Conservation (phyloP, 2,888 invertebrate species). For the Dilophus febrilis region DNA sequence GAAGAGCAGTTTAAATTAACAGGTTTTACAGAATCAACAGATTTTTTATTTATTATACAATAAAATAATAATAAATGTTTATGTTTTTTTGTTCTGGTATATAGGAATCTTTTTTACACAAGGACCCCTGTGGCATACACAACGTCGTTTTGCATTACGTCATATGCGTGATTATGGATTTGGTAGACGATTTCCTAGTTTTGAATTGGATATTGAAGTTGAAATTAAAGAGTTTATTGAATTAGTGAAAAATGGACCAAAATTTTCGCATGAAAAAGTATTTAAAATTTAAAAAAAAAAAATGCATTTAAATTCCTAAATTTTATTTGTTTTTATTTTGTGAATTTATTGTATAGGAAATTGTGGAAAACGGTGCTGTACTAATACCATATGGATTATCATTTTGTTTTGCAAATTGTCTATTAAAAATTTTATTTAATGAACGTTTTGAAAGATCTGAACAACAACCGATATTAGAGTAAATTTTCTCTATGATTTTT, state of each 20-base stretch:
- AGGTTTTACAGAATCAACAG: too few species aligned
- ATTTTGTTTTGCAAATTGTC: constrained; percentile 36
- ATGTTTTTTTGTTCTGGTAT: not conserved
- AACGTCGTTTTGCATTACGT: constrained; percentile 46
- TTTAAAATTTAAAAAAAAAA: not conserved
- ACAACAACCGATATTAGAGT: constrained; percentile 31
- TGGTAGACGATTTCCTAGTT: constrained; percentile 37
- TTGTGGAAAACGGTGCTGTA: constrained; percentile 17
- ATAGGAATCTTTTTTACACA: constrained; percentile 50
- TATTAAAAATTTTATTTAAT: constrained; percentile 37
- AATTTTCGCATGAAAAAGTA: constrained; percentile 28
- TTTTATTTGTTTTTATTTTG: not conserved
- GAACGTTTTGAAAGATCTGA: constrained; percentile 35
- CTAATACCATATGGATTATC: constrained; percentile 37
- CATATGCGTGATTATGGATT: constrained; percentile 51
- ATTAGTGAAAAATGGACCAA: constrained; percentile 31
- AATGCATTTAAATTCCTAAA: not conserved
- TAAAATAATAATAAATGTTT: too few species aligned
- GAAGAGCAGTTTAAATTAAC: constrained; percentile 24
- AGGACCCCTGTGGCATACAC: constrained; percentile 43
- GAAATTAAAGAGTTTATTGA: constrained; percentile 32
- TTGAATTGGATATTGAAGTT: constrained; percentile 34
- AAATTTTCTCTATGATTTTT: too few species aligned
- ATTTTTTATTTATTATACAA: too few species aligned
- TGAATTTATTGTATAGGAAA: too few species aligned